Evolutionary conservation across 2,888 invertebrate species (phyloP).

Genomic region (Spilosoma lubricipeda): DNA sequence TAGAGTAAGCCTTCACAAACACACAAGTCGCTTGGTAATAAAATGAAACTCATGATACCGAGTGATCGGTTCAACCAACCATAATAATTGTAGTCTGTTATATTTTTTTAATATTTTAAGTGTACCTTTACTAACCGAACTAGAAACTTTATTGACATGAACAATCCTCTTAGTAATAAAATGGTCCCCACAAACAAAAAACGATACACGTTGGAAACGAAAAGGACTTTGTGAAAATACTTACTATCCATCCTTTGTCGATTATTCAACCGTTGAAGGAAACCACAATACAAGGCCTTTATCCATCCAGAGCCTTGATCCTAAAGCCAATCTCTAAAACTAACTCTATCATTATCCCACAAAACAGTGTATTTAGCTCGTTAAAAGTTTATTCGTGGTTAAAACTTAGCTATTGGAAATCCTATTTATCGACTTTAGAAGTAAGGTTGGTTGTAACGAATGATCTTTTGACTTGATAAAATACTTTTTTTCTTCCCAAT

Average conservation of each 20-base stretch:
- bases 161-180: not conserved
- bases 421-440: not conserved
- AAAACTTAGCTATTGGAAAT: not conserved
- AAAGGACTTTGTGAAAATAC: not conserved
- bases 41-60: too few relatives aligned
- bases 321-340: constrained; percentile 9
- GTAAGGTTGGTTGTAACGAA: not conserved
- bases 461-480: not conserved
- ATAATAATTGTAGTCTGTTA: not conserved
- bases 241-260: not conserved
- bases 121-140: not conserved
- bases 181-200: not conserved
- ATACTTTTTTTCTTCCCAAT: not conserved
- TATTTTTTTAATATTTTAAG: not conserved
- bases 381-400: constrained; percentile 6
- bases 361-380: constrained; percentile 7
- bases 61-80: too few relatives aligned
- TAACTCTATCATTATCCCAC: not conserved
- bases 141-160: not conserved
- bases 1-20: too few relatives aligned
- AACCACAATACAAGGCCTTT: constrained; percentile 1
- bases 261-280: constrained; percentile 1
- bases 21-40: too few relatives aligned
- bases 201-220: not conserved
- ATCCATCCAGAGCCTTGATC: constrained; percentile 1